These are phyloP conservation scores for Corythornis vintsioides DNA, from an alignment of 2,113 vertebrate genomes.

Conservation along the genomic window DNA sequence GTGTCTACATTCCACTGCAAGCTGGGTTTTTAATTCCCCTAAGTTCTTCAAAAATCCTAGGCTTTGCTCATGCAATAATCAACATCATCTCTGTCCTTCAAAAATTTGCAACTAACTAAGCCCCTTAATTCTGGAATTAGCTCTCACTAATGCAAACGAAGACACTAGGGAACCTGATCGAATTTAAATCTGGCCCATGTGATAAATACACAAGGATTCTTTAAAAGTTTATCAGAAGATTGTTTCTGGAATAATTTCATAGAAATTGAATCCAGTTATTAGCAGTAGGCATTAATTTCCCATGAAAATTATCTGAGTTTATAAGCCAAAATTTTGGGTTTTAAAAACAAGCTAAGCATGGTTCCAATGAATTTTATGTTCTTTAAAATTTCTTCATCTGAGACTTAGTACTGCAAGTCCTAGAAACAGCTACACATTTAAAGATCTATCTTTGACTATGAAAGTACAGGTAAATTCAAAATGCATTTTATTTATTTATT, in stretches of 20 bases:
- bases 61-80: background rate
- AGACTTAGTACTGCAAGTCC: background rate
- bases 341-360: background rate
- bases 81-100: background rate
- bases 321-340: background rate
- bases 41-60: background rate
- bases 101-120: background rate
- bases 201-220: background rate
- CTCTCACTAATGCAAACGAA: background rate
- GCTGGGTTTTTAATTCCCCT: background rate
- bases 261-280: background rate
- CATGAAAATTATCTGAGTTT: background rate
- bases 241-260: background rate
- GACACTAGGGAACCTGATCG: background rate
- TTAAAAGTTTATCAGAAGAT: background rate
- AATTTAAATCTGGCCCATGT: background rate
- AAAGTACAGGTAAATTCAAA: background rate
- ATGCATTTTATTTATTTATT: background rate
- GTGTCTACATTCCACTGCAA: constrained; percentile 26
- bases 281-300: background rate
- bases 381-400: constrained; percentile 3
- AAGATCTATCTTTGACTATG: background rate
- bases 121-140: background rate
- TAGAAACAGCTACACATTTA: background rate
- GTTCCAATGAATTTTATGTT: constrained; percentile 20